These are phyloP conservation scores for Globicephala melas DNA, from an alignment of 2,113 vertebrate species.

Conservation along the genomic window DNA sequence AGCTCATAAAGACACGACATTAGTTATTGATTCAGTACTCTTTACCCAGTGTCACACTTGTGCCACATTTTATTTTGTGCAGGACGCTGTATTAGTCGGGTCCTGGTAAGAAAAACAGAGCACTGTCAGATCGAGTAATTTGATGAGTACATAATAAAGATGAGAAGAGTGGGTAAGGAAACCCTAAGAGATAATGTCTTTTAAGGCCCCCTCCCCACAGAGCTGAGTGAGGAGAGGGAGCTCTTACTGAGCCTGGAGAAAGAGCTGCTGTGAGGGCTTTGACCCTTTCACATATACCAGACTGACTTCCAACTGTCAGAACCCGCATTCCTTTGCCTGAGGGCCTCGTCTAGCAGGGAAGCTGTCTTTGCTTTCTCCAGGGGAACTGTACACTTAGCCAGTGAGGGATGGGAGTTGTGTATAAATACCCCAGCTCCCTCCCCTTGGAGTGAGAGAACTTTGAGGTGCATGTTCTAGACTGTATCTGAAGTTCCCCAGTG, in stretches of 20 bases:
- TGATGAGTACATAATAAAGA: not conserved
- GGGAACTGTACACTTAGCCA: not conserved
- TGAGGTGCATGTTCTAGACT: not conserved
- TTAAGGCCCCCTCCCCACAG: not conserved
- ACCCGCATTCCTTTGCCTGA: constrained; percentile 3
- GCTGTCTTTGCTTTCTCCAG: not conserved
- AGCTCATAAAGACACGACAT: not conserved
- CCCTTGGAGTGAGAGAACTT: not conserved
- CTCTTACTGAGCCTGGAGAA: not conserved
- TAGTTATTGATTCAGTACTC: not conserved
- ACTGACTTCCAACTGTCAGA: not conserved
- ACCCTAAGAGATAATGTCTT: not conserved
- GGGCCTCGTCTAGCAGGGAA: constrained; percentile 15
- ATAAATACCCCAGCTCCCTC: not conserved
- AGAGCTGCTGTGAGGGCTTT: not conserved
- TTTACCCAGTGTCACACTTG: not conserved
- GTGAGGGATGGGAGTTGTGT: not conserved
- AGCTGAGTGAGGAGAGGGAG: not conserved
- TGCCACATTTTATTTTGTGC: not conserved
- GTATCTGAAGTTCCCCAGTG: not conserved
- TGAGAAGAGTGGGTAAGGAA: not conserved
- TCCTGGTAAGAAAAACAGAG: not conserved
- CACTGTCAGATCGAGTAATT: not conserved
- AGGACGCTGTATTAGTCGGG: not conserved
- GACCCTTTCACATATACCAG: not conserved